Evolutionary conservation across 2,797 vertebrate species (phyloP).

Genomic region (Periparus ater): DNA sequence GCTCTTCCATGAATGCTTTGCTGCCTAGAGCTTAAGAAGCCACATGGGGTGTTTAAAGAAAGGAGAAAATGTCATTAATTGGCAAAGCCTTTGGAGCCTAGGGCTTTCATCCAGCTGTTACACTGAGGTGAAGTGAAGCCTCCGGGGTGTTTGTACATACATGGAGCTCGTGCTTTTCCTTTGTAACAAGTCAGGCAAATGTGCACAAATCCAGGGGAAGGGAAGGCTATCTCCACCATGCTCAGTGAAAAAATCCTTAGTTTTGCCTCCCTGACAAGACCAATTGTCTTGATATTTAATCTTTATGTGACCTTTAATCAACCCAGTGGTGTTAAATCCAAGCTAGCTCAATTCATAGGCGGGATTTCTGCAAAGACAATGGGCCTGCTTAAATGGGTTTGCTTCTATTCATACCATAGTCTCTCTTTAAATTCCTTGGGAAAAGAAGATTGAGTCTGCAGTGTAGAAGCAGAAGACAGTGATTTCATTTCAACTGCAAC

Average conservation of each 20-base stretch:
- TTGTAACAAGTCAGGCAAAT: not conserved
- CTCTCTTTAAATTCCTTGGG: not conserved
- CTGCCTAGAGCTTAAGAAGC: constrained; percentile 36
- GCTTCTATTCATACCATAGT: not conserved
- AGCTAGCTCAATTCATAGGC: not conserved
- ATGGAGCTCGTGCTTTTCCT: not conserved
- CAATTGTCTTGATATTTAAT: not conserved
- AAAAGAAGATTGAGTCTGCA: not conserved
- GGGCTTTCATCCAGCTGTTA: constrained; percentile 2
- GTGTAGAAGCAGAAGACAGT: not conserved
- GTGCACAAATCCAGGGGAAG: not conserved
- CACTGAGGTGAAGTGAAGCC: not conserved
- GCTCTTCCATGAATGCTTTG: not conserved
- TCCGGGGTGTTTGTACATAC: not conserved
- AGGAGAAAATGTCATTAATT: constrained; percentile 15
- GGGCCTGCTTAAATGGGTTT: not conserved
- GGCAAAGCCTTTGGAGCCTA: not conserved
- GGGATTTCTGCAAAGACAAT: not conserved
- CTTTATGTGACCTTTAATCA: not conserved
- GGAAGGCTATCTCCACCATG: not conserved
- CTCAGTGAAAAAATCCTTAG: not conserved
- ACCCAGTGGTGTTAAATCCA: not conserved
- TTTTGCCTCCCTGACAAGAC: not conserved
- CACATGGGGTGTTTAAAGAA: not conserved
- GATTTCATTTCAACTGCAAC: not conserved